Percentiles rank a stretch among this genome's conserved stretches.
phyloP scores from a whole-genome alignment of 2,113 vertebrate genomes.

The Enhydra lutris region DNA sequence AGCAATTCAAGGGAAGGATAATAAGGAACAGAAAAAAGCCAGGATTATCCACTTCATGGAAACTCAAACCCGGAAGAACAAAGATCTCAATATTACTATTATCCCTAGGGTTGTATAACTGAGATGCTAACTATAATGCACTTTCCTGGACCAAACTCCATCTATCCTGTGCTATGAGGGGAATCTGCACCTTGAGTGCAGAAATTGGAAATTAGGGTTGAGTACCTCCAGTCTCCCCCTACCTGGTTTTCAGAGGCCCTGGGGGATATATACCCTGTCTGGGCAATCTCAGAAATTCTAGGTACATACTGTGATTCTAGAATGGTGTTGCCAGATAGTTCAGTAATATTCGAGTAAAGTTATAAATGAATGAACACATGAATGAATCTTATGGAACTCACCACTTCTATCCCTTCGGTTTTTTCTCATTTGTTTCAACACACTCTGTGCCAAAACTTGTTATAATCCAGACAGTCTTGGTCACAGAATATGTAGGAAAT shows the following conservation, averaged over 20 bases:
- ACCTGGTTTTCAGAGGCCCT: background rate
- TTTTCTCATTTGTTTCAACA: background rate
- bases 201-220: background rate
- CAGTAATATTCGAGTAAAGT: background rate
- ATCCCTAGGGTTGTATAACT: background rate
- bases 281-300: background rate
- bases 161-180: background rate
- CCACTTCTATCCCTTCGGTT: background rate
- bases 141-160: background rate
- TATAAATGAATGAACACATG: background rate
- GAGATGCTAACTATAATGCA: background rate
- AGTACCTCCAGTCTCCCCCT: background rate
- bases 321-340: background rate
- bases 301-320: background rate
- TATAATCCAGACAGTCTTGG: background rate
- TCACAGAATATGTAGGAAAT: background rate
- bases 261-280: background rate
- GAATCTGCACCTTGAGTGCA: background rate
- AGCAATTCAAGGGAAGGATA: rapidly evolving
- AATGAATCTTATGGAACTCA: background rate
- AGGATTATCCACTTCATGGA: background rate
- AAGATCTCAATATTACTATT: background rate
- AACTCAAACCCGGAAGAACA: background rate
- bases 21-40: background rate
- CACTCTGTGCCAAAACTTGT: background rate